These are phyloP conservation scores for Ictalurus punctatus DNA, from an alignment of 2,113 vertebrate species.

Conservation along the genomic window DNA sequence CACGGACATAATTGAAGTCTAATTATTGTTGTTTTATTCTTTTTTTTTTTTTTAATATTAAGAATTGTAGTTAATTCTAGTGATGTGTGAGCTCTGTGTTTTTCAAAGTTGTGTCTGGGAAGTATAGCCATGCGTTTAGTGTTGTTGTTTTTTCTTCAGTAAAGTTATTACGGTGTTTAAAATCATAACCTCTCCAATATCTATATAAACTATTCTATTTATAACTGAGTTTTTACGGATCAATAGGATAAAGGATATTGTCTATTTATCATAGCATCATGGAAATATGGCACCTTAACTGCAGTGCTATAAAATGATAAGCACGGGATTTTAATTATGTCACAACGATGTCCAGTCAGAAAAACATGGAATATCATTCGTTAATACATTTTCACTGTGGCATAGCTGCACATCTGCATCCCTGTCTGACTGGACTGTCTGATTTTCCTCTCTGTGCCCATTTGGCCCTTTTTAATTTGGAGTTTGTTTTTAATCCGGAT, in stretches of 20 bases:
- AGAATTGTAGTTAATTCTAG: background rate
- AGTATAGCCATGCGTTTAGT: background rate
- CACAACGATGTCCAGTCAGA: too few relatives aligned
- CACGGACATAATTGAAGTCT: background rate
- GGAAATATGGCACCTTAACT: too few relatives aligned
- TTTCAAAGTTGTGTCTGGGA: background rate
- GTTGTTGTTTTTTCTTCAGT: background rate
- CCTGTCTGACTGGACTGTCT: background rate
- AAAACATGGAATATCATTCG: too few relatives aligned
- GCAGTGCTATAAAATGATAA: too few relatives aligned
- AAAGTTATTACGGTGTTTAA: background rate
- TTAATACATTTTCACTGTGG: constrained; percentile 56
- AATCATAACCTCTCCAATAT: background rate
- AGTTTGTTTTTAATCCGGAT: background rate
- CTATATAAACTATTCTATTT: background rate
- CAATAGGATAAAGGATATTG: too few relatives aligned
- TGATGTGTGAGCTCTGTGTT: background rate
- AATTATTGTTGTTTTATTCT: too few relatives aligned
- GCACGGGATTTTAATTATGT: too few relatives aligned
- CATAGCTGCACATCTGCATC: constrained; percentile 81
- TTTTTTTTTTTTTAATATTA: background rate
- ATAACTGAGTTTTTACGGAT: too few relatives aligned
- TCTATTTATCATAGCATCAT: too few relatives aligned
- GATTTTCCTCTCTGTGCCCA: background rate
- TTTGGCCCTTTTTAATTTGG: background rate